Percentiles rank a stretch among this genome's conserved stretches.
These are phyloP conservation scores for Salvelinus sp. DNA, from an alignment of 2,113 vertebrate species.

Conservation along the genomic window DNA sequence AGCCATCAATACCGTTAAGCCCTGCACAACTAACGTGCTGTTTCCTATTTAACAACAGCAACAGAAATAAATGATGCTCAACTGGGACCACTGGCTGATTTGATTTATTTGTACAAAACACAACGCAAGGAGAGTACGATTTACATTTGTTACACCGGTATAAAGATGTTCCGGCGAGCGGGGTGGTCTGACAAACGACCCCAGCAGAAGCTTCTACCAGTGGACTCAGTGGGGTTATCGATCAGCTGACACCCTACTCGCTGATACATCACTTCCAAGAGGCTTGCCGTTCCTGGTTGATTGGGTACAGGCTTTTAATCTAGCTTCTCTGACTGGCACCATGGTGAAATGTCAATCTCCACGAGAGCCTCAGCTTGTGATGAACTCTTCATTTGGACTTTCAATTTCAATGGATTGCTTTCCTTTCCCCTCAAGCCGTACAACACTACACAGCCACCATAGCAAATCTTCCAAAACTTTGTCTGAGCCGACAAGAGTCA, in stretches of 20 bases:
- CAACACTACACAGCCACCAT: neutral
- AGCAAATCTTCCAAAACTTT: neutral
- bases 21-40: too few species aligned
- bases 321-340: neutral
- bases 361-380: neutral
- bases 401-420: neutral
- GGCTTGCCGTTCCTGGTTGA: neutral
- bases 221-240: neutral
- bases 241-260: neutral
- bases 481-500: too few species aligned
- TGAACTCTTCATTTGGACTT: neutral
- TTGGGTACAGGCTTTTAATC: slow-evolving; percentile 2
- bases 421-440: neutral
- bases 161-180: neutral
- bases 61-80: too few species aligned
- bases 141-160: too few species aligned
- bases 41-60: too few species aligned
- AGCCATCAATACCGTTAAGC: too few species aligned
- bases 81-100: too few species aligned
- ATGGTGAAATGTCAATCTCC: neutral
- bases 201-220: neutral
- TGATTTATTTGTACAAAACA: too few species aligned
- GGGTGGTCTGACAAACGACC: neutral
- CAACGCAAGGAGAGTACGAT: too few species aligned
- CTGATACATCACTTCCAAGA: neutral